phyloP scores from a whole-genome alignment of 2,797 vertebrate genomes.

The Apogon talboti region DNA sequence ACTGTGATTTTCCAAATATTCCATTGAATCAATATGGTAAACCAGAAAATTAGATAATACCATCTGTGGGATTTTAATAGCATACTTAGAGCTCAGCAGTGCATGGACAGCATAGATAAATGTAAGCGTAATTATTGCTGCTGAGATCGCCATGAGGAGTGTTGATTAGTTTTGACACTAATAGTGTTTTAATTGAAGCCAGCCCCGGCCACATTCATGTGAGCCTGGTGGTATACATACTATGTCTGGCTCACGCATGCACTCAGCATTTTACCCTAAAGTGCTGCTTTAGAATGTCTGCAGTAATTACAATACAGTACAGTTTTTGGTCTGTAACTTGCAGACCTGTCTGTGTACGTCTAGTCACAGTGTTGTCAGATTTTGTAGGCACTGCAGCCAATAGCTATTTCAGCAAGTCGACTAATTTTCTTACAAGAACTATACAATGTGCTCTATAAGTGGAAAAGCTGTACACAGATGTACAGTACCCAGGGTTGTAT shows the following conservation, averaged over 20 bases:
- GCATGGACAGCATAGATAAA: conserved; percentile 71
- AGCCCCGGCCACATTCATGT: conserved; percentile 72
- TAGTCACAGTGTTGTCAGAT: conserved; percentile 42
- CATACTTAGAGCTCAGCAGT: conserved; percentile 63
- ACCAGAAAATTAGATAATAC: conserved; percentile 80
- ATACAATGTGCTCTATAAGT: conserved; percentile 6
- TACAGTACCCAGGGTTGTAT: not conserved
- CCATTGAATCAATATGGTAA: conserved; percentile 79
- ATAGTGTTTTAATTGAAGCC: conserved; percentile 84
- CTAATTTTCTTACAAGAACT: conserved; percentile 15
- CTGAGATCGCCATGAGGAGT: conserved; percentile 65
- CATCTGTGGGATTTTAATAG: conserved; percentile 78
- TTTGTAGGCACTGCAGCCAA: conserved; percentile 31
- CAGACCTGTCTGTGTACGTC: conserved; percentile 50
- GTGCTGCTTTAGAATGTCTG: conserved; percentile 70
- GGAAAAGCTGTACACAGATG: conserved; percentile 7
- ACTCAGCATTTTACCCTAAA: conserved; percentile 66
- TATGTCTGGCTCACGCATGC: conserved; percentile 64
- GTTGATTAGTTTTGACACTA: conserved; percentile 82
- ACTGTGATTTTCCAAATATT: conserved; percentile 80
- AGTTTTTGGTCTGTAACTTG: conserved; percentile 41
- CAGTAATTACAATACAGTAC: conserved; percentile 61
- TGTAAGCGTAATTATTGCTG: conserved; percentile 75
- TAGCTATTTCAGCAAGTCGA: conserved; percentile 46
- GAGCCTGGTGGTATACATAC: conserved; percentile 62